Base-by-base conservation (phyloP, 2,888 invertebrate species). In the Chalcis sispes region DNA sequence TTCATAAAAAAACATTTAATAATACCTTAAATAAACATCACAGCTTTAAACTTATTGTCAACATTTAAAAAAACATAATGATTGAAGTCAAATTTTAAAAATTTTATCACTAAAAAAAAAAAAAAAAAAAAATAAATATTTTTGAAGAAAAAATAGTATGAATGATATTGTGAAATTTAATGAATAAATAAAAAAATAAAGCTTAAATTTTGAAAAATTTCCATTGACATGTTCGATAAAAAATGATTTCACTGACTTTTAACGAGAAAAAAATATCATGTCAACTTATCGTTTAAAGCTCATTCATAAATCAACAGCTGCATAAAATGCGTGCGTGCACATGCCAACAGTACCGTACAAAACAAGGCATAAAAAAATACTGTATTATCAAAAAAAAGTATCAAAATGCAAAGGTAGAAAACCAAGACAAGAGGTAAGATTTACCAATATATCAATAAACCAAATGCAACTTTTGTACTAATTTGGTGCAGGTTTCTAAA, bases 271-370 rank as follows among this genome's bases (percentile, higher is more conserved):
- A 1, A 59, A 59, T 42, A 59, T 42, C n/a, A 20, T n/a, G n/a
- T 18, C 69, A 58, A 58, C 58, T 23, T 13, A 18, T 13, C 61
- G 25, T 61, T 15, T 29, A 42, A 61, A 54, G 46, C 32, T 64
- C 13, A 25, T 20, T 48, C 23, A 62, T 46, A 18, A 40, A 50
- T 2, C 42, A 29, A 48, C 29, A 54, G n/a, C 15, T 27, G 48
- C 56, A 64, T 69, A 61, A 69, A 72, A 81, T 77, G 78, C 78
- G 79, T 83, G 79, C 81, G 83, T 84, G 83, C 83, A 81, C 83
- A 84, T 84, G 81, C 83, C 75, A 81, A 79, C 46, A 65, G 69
- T 50, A 52, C 36, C 46, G 40, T 61, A 50, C 7, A 61, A 69
- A 59, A 52, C 32, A 54, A 70, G n/a, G 36, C n/a, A 42, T 36